Base-by-base conservation (phyloP, 1,140 invertebrate species). In the Lepidurus couesii region DNA sequence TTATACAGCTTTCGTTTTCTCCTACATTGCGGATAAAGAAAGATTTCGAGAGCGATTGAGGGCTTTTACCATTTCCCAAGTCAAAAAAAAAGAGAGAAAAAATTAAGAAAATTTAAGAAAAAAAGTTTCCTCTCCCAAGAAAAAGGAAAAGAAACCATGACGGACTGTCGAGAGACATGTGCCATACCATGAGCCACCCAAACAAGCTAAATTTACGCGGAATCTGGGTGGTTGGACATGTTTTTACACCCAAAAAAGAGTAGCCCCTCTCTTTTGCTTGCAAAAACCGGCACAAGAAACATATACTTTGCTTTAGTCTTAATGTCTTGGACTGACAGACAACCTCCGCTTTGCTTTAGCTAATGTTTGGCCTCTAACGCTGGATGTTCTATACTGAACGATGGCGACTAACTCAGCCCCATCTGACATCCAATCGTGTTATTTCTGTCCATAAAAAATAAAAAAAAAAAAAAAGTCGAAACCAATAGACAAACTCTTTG, bases 241-340 rank as follows among this genome's bases (percentile, higher is more conserved):
- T n/a, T n/a, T 13, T 7, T 21, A 11, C 3, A 13, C n/a, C 6
- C 45, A 47, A 16, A 16, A 65, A 65, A 65, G 21, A 65, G 13
- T 4, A 16, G 21, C 7, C 13, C 53, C n/a, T 16, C 53, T 13
- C 16, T 13, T n/a, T 13, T n/a, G 53, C 53, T 65, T 16, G 53
- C 53, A 21, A 65, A 65, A 65, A 21, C 53, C 53, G 21, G 53
- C 53, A 21, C 53, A 65, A 65, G 53, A 65, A 65, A 65, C 53
- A 65, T 65, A 65, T 16, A 65, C 53, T 65, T 65, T 65, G 53
- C 53, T 65, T 65, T 65, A 65, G 53, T 65, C 53, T 21, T 65
- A 65, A 65, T 65, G 53, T 65, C 53, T 16, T 65, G 53, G 53
- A 16, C 53, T 65, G 53, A 65, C 53, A 65, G 53, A 65, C 53